phyloP scores from a whole-genome alignment of 1,140 invertebrate species.

The Brachionus calyciflorus region DNA sequence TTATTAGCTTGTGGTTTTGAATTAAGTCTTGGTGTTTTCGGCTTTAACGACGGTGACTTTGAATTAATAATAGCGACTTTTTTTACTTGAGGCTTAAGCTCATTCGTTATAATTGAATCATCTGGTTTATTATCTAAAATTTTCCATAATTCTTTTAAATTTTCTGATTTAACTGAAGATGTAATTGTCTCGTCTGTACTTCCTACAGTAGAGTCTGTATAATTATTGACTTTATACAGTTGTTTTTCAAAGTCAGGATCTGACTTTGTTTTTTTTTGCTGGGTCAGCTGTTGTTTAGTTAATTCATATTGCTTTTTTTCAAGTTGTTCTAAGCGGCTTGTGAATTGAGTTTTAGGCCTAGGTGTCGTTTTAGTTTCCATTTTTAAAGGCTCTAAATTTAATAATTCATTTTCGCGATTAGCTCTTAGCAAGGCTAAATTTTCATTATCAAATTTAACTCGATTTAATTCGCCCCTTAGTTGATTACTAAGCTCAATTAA shows the following conservation, averaged over 20 bases:
- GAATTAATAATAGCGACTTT: constrained; percentile 8
- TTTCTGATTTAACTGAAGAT: constrained; percentile 31
- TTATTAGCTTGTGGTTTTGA: neutral
- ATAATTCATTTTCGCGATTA: neutral
- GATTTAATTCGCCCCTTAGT: constrained; percentile 55
- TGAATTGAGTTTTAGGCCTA: neutral
- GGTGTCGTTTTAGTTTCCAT: no score
- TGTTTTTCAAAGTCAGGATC: neutral
- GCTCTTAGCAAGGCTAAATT: neutral
- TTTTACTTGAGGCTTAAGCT: constrained; percentile 9
- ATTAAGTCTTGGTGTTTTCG: constrained; percentile 15
- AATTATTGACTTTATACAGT: constrained; percentile 18
- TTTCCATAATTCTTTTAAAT: constrained; percentile 44
- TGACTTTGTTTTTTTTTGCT: neutral
- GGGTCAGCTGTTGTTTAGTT: constrained; percentile 52
- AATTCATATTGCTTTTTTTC: constrained; percentile 58
- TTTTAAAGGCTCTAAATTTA: neutral
- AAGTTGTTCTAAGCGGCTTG: constrained; percentile 52
- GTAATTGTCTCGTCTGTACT: constrained; percentile 9
- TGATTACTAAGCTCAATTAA: constrained; percentile 58
- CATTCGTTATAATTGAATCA: neutral
- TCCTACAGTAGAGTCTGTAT: neutral
- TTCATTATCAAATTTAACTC: constrained; percentile 45
- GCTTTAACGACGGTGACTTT: constrained; percentile 8
- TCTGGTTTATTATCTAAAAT: constrained; percentile 25